Evolutionary conservation across 1,140 invertebrate species (phyloP).

Genomic region (Diuraphis noxia): DNA sequence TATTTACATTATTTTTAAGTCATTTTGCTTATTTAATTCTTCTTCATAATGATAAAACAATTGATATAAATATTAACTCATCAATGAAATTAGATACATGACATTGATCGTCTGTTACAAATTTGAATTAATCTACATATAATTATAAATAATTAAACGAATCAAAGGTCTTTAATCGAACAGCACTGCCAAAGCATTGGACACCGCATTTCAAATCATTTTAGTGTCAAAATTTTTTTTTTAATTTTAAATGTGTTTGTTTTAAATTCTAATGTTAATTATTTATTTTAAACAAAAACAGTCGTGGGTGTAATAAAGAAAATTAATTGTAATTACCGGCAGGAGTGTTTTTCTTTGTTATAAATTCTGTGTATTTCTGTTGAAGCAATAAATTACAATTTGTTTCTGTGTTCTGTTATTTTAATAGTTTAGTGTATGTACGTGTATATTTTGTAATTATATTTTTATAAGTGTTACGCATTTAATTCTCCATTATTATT

Average conservation of each 20-base stretch:
- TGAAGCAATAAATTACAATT: neutral
- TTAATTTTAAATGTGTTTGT: neutral
- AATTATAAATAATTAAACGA: neutral
- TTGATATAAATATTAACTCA: neutral
- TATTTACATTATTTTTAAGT: neutral
- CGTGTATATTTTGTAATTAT: constrained; percentile 14
- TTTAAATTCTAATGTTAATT: neutral
- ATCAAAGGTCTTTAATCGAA: constrained; percentile 30
- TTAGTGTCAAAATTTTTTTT: constrained; percentile 14
- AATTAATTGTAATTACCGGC: neutral
- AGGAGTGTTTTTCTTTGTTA: neutral
- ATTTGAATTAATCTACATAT: constrained; percentile 41
- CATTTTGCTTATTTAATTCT: neutral
- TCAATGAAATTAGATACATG: constrained; percentile 5
- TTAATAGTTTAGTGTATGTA: neutral
- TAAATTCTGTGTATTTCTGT: neutral
- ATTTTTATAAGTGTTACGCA: neutral
- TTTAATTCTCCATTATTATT: neutral
- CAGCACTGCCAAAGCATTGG: neutral
- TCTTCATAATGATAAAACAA: neutral
- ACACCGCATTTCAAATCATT: constrained; percentile 18
- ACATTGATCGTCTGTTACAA: neutral
- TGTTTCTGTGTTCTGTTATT: neutral
- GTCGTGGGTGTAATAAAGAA: constrained; percentile 1
- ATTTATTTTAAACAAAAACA: neutral